phyloP scores from a whole-genome alignment of 1,140 invertebrate species.

The Alviniconcha marisindica region DNA sequence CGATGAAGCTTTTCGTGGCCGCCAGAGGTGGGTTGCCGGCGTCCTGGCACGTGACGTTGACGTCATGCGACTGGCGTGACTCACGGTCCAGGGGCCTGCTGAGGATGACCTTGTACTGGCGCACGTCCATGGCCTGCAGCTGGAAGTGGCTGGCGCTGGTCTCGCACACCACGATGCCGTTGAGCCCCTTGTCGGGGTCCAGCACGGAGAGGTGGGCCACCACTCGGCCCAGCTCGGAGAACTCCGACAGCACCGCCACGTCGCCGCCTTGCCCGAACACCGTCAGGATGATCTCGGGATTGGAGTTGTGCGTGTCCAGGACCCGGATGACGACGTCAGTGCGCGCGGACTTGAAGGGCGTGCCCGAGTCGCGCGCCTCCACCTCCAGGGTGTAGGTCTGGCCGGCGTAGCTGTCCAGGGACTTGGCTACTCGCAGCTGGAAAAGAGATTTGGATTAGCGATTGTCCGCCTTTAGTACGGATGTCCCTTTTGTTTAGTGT shows the following conservation, averaged over 20 bases:
- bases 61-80: constrained; percentile 45
- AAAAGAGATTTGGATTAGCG: too few species aligned
- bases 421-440: constrained; percentile 23
- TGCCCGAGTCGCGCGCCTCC: constrained; percentile 54
- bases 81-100: constrained; percentile 57
- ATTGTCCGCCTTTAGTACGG: too few species aligned
- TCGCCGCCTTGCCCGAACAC: constrained; percentile 49
- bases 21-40: constrained; percentile 84
- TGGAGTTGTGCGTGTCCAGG: constrained; percentile 69
- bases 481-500: too few species aligned
- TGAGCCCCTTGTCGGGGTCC: constrained; percentile 61
- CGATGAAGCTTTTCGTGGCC: constrained; percentile 93
- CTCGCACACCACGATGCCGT: constrained; percentile 67
- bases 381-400: constrained; percentile 55
- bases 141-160: constrained; percentile 49
- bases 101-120: constrained; percentile 66
- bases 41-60: constrained; percentile 77
- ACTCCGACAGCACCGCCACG: constrained; percentile 64
- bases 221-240: constrained; percentile 60
- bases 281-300: constrained; percentile 67
- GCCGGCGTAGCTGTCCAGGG: constrained; percentile 55
- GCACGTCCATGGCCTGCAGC: constrained; percentile 56
- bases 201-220: constrained; percentile 66
- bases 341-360: constrained; percentile 49
- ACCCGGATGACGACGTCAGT: constrained; percentile 64